These are phyloP conservation scores for Danio choprae DNA, from an alignment of 2,797 vertebrate species.

Conservation along the genomic window DNA sequence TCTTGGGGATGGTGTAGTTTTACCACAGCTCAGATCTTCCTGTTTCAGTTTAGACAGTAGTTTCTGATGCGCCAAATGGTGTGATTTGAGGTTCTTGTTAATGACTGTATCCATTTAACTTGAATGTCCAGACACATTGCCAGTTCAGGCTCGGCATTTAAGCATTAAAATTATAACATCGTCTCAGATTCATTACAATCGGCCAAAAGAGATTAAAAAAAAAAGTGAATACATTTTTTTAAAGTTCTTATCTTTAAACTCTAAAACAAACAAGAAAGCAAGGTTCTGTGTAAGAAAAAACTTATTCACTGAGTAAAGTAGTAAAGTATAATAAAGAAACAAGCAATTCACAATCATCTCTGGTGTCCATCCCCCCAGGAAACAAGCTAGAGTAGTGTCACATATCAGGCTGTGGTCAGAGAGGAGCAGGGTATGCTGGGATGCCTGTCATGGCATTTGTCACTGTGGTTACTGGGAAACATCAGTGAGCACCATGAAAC, in stretches of 20 bases:
- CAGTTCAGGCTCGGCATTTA: neutral
- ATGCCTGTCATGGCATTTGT: constrained; percentile 42
- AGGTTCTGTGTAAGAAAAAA: neutral
- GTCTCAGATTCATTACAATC: neutral
- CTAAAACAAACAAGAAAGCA: constrained; percentile 6
- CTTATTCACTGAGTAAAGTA: neutral
- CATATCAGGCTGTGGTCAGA: constrained; percentile 39
- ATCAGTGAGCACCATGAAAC: constrained; percentile 48
- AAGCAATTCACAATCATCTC: neutral
- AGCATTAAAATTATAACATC: neutral
- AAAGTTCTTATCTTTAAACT: neutral
- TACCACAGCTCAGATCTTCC: neutral
- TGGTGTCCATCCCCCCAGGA: constrained; percentile 26
- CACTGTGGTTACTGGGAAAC: constrained; percentile 47
- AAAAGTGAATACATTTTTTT: too few species aligned
- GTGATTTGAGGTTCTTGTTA: neutral
- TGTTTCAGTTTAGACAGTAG: neutral
- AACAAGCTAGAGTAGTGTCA: constrained; percentile 64
- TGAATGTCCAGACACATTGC: neutral
- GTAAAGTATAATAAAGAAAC: neutral
- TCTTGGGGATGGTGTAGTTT: neutral
- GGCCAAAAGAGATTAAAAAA: neutral
- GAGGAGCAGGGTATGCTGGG: constrained; percentile 23
- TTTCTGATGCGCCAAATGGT: constrained; percentile 1
- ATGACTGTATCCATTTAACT: neutral